Evolutionary conservation across 2,113 vertebrate genomes (phyloP).

Genomic region (Gallinago jamesoni): DNA sequence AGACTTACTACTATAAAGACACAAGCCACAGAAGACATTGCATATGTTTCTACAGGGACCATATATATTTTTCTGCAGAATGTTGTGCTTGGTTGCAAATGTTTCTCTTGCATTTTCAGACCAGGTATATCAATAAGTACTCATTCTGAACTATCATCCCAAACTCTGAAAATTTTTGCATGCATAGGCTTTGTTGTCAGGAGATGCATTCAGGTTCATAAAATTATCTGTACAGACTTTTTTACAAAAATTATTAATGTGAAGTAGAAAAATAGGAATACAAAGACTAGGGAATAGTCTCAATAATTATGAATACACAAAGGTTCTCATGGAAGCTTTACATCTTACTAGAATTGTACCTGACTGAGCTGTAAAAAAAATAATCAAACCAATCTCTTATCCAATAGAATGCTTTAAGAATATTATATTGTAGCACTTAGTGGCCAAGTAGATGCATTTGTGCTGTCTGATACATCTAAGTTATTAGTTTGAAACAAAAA

Average conservation of each 20-base stretch:
- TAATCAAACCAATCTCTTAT: not conserved
- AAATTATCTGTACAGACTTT: not conserved
- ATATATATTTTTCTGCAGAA: not conserved
- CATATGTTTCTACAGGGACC: not conserved
- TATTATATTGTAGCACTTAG: not conserved
- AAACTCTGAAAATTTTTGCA: not conserved
- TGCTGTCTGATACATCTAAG: not conserved
- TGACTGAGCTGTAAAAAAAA: not conserved
- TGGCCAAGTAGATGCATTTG: not conserved
- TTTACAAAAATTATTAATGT: not conserved
- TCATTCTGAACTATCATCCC: not conserved
- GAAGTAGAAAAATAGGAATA: not conserved
- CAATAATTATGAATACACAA: not conserved
- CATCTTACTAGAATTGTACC: not conserved
- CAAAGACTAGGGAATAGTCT: not conserved
- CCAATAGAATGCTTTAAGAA: not conserved
- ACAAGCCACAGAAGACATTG: not conserved
- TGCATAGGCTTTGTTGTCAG: not conserved
- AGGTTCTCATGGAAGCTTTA: not conserved
- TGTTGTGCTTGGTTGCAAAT: not conserved
- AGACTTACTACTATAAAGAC: not conserved
- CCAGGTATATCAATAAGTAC: not conserved
- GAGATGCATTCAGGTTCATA: not conserved
- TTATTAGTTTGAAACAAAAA: not conserved
- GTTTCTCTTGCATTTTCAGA: not conserved